A percentile compares a stretch with the other conserved stretches of the same genome.
Evolutionary conservation across 2,888 invertebrate genomes (phyloP).

Genomic region (Reticulitermes lucifugus): DNA sequence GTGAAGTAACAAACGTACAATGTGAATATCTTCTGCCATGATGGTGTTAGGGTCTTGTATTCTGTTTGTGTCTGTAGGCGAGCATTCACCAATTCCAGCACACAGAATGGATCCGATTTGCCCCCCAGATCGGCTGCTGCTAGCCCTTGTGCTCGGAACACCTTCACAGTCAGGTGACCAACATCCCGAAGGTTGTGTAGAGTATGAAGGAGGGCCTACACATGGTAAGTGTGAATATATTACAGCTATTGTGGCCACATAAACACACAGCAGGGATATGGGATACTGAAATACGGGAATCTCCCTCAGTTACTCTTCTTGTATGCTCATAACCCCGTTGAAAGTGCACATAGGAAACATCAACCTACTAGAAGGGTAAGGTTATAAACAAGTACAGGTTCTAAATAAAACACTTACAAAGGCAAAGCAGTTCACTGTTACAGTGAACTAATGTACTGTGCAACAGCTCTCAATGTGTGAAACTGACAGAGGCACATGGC

Average conservation of each 20-base stretch:
- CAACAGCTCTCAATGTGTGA: no score
- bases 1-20: constrained; percentile 77
- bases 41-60: constrained; percentile 95
- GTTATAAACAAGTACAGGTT: not conserved
- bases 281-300: not conserved
- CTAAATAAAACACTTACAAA: no score
- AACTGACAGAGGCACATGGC: no score
- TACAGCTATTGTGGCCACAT: constrained; percentile 2
- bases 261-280: not conserved
- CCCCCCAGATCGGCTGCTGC: constrained; percentile 96
- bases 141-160: constrained; percentile 83
- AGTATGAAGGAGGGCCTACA: constrained; percentile 75
- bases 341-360: not conserved
- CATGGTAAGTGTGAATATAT: not conserved
- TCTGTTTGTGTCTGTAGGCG: constrained; percentile 98
- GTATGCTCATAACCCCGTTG: not conserved
- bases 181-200: constrained; percentile 85
- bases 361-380: not conserved
- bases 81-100: constrained; percentile 93
- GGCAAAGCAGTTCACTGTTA: no score
- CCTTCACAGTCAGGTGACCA: constrained; percentile 95
- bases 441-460: no score
- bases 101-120: constrained; percentile 99
- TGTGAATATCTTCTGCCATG: constrained; percentile 98
- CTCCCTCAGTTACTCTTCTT: not conserved